These are phyloP conservation scores for Spheniscus humboldti DNA, from an alignment of 2,797 vertebrate species.

Conservation along the genomic window DNA sequence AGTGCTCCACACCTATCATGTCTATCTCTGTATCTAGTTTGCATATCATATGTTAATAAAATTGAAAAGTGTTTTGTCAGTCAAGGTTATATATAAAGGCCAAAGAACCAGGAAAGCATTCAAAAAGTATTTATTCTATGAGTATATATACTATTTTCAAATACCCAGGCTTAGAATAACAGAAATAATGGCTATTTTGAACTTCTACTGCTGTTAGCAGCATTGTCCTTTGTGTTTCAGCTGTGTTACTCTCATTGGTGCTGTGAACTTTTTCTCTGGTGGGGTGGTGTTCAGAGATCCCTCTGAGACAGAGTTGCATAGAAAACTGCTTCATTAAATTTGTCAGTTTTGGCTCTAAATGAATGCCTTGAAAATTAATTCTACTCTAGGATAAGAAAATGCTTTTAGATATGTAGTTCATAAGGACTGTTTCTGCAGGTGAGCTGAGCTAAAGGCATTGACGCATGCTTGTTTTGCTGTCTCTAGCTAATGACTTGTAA, in stretches of 20 bases:
- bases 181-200: background rate
- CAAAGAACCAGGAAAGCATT: background rate
- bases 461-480: background rate
- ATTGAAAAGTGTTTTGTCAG: background rate
- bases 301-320: background rate
- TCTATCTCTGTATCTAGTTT: background rate
- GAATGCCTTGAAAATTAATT: background rate
- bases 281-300: background rate
- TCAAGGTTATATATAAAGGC: background rate
- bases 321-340: constrained; percentile 2
- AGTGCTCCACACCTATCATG: background rate
- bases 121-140: background rate
- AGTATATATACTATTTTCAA: background rate
- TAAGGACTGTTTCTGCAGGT: background rate
- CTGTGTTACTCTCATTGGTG: background rate
- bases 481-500: background rate
- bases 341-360: background rate
- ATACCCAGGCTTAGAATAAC: background rate
- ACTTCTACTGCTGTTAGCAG: background rate
- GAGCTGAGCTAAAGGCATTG: background rate
- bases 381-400: background rate
- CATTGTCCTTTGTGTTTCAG: background rate
- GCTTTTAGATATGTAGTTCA: background rate
- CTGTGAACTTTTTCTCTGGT: background rate
- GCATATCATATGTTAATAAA: background rate